Conservation (phyloP, 2,113 vertebrate genomes). For the Macrotus californicus region DNA sequence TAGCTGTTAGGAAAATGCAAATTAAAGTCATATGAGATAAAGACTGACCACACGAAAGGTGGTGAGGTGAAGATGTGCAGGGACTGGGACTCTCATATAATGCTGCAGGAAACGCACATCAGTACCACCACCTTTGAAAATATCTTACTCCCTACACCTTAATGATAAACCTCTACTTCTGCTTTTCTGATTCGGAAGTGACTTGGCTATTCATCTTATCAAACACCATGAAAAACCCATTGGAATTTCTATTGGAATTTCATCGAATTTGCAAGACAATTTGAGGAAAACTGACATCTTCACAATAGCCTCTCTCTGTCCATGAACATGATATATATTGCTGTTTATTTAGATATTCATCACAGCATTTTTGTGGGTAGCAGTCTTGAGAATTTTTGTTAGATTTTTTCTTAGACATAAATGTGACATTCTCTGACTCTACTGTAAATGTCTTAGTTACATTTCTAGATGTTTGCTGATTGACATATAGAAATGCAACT, state of each 20-base stretch:
- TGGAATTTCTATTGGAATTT: too few relatives aligned
- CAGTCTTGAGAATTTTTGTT: neutral
- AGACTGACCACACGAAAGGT: neutral
- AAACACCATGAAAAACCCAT: neutral
- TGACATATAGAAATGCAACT: neutral
- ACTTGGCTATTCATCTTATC: neutral
- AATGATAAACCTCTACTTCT: neutral
- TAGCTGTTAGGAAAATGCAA: too few relatives aligned
- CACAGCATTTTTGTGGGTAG: neutral
- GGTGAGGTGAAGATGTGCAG: neutral
- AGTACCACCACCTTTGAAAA: neutral
- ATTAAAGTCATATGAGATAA: neutral
- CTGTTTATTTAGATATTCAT: neutral
- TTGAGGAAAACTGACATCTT: neutral
- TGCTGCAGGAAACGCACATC: neutral
- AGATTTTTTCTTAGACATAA: constrained; percentile 18
- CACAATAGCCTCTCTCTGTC: neutral
- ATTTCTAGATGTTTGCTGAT: neutral
- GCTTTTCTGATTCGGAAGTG: neutral
- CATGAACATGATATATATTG: neutral
- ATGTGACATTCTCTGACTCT: neutral
- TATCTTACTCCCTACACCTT: neutral
- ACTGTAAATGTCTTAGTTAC: neutral
- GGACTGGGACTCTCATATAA: neutral
- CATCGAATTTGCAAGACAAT: neutral